These are phyloP conservation scores for Drosophila lacertosa DNA, from an alignment of 1,140 invertebrate genomes.

Conservation along the genomic window DNA sequence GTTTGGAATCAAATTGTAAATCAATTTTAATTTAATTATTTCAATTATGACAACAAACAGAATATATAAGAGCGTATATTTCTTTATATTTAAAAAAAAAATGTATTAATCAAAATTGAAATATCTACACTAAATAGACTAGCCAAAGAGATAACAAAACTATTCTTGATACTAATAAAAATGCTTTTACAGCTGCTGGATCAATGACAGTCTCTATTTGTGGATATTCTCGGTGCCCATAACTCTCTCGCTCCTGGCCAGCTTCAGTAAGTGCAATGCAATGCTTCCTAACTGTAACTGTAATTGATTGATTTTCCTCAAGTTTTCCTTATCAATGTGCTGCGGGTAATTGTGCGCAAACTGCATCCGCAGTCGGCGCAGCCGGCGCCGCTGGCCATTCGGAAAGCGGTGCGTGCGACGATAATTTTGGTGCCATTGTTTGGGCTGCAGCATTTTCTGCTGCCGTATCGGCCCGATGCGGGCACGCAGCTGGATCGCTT, in stretches of 20 bases:
- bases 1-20: too few relatives aligned
- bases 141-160: background rate
- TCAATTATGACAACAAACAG: too few relatives aligned
- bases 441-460: slow-evolving; percentile 91
- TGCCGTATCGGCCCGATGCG: slow-evolving; percentile 90
- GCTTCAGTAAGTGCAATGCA: slow-evolving; percentile 83
- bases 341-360: slow-evolving; percentile 92
- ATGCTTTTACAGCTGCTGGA: slow-evolving; percentile 90
- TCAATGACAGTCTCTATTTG: slow-evolving; percentile 88
- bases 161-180: background rate
- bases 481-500: slow-evolving; percentile 87
- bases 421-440: slow-evolving; percentile 91
- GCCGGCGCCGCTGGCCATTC: slow-evolving; percentile 84
- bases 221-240: slow-evolving; percentile 91
- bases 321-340: slow-evolving; percentile 93
- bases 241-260: slow-evolving; percentile 87
- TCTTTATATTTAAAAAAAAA: too few relatives aligned
- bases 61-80: too few relatives aligned
- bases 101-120: too few relatives aligned
- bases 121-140: too few relatives aligned
- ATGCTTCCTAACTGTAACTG: background rate
- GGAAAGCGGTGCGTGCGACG: slow-evolving; percentile 88
- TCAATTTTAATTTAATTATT: too few relatives aligned
- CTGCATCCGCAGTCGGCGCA: slow-evolving; percentile 88
- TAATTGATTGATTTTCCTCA: slow-evolving; percentile 84